phyloP scores from a whole-genome alignment of 2,888 invertebrate genomes.

The Maniola hyperantus region DNA sequence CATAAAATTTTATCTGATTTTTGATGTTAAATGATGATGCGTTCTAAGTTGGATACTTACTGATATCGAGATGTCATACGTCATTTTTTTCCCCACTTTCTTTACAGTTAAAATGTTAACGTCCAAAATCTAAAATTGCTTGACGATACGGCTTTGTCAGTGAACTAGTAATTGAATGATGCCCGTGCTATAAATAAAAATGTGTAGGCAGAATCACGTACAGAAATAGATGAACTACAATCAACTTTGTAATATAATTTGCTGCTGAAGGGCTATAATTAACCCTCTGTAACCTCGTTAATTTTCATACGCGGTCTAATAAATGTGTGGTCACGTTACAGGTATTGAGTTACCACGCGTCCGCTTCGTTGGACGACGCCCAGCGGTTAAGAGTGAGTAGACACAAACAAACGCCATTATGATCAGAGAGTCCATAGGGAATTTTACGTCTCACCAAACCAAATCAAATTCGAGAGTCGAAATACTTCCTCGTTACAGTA shows the following conservation, averaged over 20 bases:
- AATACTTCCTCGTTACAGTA: no score
- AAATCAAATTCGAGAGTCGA: no score
- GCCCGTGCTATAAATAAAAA: conserved; percentile 2
- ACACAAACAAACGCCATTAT: conserved; percentile 13
- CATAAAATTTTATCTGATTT: no score
- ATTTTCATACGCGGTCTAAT: conserved; percentile 18
- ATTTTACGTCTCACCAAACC: no score
- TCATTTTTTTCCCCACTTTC: no score
- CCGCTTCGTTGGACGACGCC: conserved; percentile 94
- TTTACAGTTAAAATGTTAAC: no score
- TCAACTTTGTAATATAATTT: background rate
- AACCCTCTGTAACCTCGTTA: conserved; percentile 10
- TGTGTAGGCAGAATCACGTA: background rate
- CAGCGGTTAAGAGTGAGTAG: conserved; percentile 90
- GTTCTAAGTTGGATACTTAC: no score
- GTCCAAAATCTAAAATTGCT: no score
- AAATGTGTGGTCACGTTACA: conserved; percentile 48
- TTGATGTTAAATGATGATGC: no score
- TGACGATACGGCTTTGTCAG: conserved; percentile 85
- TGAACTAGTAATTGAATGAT: background rate
- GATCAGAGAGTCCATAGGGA: background rate
- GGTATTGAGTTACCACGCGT: conserved; percentile 96
- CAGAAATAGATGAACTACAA: background rate
- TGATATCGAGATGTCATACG: no score
- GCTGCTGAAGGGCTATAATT: conserved; percentile 14